phyloP scores from a whole-genome alignment of 2,113 vertebrate species.

The Heptranchias perlo region DNA sequence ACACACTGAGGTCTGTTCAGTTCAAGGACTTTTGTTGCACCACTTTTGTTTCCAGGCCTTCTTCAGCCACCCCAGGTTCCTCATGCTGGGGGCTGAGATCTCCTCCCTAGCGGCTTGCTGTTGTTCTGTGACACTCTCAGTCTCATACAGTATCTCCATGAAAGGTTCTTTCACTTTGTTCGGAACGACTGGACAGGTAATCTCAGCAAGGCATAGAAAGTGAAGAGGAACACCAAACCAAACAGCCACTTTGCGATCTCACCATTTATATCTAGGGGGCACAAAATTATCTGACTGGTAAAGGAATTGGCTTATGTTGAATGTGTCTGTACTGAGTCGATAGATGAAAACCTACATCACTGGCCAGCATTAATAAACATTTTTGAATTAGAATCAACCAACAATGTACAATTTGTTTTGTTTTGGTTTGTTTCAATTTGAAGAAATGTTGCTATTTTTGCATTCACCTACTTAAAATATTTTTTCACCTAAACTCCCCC shows the following conservation, averaged over 20 bases:
- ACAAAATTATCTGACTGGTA: too few species aligned
- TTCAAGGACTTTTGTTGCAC: neutral
- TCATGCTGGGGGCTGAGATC: neutral
- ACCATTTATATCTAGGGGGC: neutral
- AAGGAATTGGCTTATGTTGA: too few species aligned
- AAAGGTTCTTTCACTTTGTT: neutral
- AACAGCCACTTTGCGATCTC: neutral
- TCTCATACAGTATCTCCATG: neutral
- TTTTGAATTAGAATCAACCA: too few species aligned
- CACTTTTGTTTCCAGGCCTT: neutral
- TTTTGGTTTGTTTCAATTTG: too few species aligned
- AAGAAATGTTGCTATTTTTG: too few species aligned
- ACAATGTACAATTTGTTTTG: too few species aligned
- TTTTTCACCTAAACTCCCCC: too few species aligned
- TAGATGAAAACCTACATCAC: too few species aligned
- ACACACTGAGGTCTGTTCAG: neutral
- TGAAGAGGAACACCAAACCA: neutral
- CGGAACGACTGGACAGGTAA: neutral
- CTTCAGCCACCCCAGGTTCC: neutral
- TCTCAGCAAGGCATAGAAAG: neutral
- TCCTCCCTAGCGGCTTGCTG: neutral
- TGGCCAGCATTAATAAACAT: too few species aligned
- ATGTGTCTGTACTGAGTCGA: too few species aligned
- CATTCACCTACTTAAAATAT: too few species aligned
- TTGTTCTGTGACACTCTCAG: neutral